A percentile compares a stretch with the other conserved stretches of the same genome.
These are phyloP conservation scores for Xiphophorus maculatus DNA, from an alignment of 2,113 vertebrate genomes.

Conservation along the genomic window DNA sequence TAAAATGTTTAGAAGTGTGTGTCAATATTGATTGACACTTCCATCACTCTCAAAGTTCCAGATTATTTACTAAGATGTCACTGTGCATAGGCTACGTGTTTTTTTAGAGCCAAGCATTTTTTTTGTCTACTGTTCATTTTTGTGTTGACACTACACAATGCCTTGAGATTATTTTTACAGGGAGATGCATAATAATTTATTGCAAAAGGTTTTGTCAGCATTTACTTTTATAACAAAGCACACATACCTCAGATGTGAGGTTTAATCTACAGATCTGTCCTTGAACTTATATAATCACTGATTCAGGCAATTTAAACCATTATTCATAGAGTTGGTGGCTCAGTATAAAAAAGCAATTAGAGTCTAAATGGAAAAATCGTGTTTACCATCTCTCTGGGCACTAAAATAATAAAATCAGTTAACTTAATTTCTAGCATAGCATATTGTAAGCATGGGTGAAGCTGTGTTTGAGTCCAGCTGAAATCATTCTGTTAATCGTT, in stretches of 20 bases:
- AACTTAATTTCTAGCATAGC: too few relatives aligned
- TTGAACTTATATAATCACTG: not conserved
- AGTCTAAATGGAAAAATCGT: too few relatives aligned
- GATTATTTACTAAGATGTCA: not conserved
- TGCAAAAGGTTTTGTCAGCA: not conserved
- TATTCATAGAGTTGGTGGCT: not conserved
- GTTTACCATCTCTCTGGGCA: too few relatives aligned
- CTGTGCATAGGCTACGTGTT: not conserved
- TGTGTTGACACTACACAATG: not conserved
- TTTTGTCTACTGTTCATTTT: not conserved
- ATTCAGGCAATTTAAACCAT: not conserved
- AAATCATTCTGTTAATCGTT: too few relatives aligned
- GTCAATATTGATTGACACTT: not conserved
- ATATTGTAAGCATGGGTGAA: too few relatives aligned
- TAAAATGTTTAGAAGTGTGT: not conserved
- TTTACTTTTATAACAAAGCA: not conserved
- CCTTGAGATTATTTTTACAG: not conserved
- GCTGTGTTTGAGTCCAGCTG: too few relatives aligned
- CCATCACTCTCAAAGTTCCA: slow-evolving; percentile 3
- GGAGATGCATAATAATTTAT: not conserved
- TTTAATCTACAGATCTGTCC: not conserved
- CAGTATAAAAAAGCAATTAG: too few relatives aligned
- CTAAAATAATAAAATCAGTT: too few relatives aligned
- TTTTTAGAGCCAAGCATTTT: not conserved
- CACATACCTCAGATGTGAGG: not conserved